These are phyloP conservation scores for Pheosia gnoma DNA, from an alignment of 2,888 invertebrate species.

Conservation along the genomic window DNA sequence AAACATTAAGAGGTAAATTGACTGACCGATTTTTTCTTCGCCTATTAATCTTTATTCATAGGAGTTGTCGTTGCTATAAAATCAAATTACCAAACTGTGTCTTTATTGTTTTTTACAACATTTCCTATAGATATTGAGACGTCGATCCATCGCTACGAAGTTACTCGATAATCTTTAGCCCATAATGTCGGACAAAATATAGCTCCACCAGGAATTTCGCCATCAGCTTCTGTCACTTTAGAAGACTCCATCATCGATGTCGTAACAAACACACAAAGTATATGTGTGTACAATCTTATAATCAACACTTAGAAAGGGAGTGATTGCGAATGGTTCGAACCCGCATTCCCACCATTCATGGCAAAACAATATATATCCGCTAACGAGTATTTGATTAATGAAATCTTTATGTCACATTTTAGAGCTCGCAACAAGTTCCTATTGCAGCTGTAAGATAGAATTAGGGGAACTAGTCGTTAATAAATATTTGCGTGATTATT, in stretches of 20 bases:
- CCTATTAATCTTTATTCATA: neutral
- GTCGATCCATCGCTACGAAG: too few relatives aligned
- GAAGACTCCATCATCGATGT: neutral
- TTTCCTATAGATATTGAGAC: too few relatives aligned
- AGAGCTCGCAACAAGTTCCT: neutral
- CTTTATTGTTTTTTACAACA: too few relatives aligned
- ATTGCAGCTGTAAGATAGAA: neutral
- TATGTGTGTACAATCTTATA: neutral
- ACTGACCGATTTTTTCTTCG: neutral
- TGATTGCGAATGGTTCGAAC: constrained; percentile 15
- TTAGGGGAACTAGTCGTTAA: neutral
- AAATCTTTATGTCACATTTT: constrained; percentile 16
- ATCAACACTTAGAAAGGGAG: constrained; percentile 5
- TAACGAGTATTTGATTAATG: constrained; percentile 36
- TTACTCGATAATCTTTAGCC: too few relatives aligned
- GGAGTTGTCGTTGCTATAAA: too few relatives aligned
- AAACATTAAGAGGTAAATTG: neutral
- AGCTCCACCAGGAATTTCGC: too few relatives aligned
- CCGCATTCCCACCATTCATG: constrained; percentile 23
- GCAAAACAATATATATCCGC: constrained; percentile 17
- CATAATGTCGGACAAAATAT: too few relatives aligned
- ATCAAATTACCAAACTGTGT: too few relatives aligned
- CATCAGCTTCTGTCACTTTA: too few relatives aligned
- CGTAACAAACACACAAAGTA: neutral
- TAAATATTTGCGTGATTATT: too few relatives aligned